These are phyloP conservation scores for Abrostola tripartita DNA, from an alignment of 2,888 invertebrate genomes.

Conservation along the genomic window DNA sequence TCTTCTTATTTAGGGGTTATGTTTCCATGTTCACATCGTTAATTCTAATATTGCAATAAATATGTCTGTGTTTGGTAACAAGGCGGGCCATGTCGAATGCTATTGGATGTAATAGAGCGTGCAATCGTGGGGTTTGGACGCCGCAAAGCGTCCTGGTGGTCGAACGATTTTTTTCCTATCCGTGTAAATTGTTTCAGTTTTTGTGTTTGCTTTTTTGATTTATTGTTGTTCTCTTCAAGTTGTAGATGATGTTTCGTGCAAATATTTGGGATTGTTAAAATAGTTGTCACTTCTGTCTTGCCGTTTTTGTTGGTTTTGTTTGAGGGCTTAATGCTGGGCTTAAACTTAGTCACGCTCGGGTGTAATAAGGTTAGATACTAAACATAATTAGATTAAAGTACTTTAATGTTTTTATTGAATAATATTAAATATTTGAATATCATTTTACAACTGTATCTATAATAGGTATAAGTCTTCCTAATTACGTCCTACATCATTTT, in stretches of 20 bases:
- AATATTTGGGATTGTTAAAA: conserved; percentile 47
- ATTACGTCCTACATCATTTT: too few relatives aligned
- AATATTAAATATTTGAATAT: too few relatives aligned
- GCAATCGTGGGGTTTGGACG: conserved; percentile 67
- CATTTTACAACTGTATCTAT: too few relatives aligned
- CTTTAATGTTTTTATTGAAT: too few relatives aligned
- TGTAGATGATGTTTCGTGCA: conserved; percentile 45
- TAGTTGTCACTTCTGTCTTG: conserved; percentile 40
- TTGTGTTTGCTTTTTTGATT: conserved; percentile 57
- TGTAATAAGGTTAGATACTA: background rate
- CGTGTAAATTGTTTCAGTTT: conserved; percentile 60
- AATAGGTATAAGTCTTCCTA: too few relatives aligned
- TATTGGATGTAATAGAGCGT: conserved; percentile 79
- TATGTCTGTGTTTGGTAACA: conserved; percentile 86
- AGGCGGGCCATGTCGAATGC: conserved; percentile 79
- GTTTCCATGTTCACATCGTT: conserved; percentile 83
- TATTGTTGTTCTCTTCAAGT: conserved; percentile 56
- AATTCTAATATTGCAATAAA: conserved; percentile 86
- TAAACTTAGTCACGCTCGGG: conserved; percentile 4
- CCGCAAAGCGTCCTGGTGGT: conserved; percentile 64
- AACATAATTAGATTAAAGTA: too few relatives aligned
- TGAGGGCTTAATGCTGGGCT: conserved; percentile 36
- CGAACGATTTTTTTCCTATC: conserved; percentile 60
- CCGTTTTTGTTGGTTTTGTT: conserved; percentile 29
- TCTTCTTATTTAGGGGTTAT: conserved; percentile 66